These are phyloP conservation scores for Oxyteleia sp. DNA, from an alignment of 2,888 invertebrate species.

Conservation along the genomic window DNA sequence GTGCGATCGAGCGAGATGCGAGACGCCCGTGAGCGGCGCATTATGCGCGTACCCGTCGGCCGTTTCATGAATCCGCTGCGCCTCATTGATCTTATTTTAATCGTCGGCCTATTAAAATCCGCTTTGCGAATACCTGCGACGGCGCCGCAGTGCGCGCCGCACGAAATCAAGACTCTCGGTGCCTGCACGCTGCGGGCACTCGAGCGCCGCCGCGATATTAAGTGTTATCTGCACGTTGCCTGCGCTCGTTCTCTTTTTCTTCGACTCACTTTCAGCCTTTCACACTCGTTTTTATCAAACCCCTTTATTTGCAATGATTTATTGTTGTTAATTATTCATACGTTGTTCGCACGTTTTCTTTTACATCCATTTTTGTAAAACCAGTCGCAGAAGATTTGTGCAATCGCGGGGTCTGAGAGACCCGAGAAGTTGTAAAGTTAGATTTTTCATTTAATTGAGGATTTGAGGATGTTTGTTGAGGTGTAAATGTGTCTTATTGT, in stretches of 20 bases:
- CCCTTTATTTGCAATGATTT: conserved; percentile 59
- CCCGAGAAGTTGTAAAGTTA: neutral
- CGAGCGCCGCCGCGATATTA: conserved; percentile 62
- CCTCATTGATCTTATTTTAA: conserved; percentile 74
- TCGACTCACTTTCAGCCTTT: conserved; percentile 50
- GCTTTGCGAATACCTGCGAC: conserved; percentile 70
- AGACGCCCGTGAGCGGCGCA: conserved; percentile 57
- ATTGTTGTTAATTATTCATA: conserved; percentile 57
- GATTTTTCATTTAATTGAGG: no score
- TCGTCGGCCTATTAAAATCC: conserved; percentile 73
- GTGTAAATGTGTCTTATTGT: no score
- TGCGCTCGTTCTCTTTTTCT: conserved; percentile 29
- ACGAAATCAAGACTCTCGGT: conserved; percentile 62
- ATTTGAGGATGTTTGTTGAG: no score
- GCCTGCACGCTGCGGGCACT: conserved; percentile 62
- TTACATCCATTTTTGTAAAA: neutral
- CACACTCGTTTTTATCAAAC: conserved; percentile 56
- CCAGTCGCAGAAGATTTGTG: conserved; percentile 2
- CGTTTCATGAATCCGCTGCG: conserved; percentile 61
- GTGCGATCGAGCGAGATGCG: conserved; percentile 47
- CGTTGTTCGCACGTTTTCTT: conserved; percentile 1
- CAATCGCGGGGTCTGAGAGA: neutral
- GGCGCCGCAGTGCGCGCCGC: conserved; percentile 56
- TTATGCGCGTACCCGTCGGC: conserved; percentile 65
- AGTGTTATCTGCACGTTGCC: conserved; percentile 61